Base-by-base conservation (phyloP, 1,140 invertebrate genomes). In the Panagrolaimus sp. region DNA sequence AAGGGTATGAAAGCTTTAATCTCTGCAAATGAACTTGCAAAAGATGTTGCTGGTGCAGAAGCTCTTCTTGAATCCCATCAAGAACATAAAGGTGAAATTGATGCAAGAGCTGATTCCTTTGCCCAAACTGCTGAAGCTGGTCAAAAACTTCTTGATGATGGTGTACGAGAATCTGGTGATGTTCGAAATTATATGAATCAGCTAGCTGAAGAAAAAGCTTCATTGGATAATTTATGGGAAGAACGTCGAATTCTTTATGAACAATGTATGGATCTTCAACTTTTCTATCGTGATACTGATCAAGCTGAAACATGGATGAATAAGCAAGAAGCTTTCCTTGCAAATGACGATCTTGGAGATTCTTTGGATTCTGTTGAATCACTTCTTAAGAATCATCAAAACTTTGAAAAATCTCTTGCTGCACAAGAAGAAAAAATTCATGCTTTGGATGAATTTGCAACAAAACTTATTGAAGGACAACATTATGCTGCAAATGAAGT, bases 361-460 rank as follows among this genome's bases (percentile, higher is more conserved):
- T 97, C 94, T 0, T 85, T 98, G 13, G 96, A 98, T 84, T 92
- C 91, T 9, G 95, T 97, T 0, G 96, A 98, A 84, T 93, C 93
- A 9, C 84, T 98, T 31, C 91, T 97, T 43, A 98, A 98, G 85
- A 98, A 98, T 82, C 95, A 98, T 84, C 93, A 98, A 83, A 96
- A 98, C 85, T 98, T 98, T 83, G 95, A 98, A 84, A 98, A 98
- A 84, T 96, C 92, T 7, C 85, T 98, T 1, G 92, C 92, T 20
- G 95, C 95, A 8, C 96, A 98, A 81, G 94, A 98, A 83, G 94
- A 98, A 82, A 98, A 98, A 85, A 97, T 98, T 75, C 94, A 93
- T 84, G 92, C 92, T 8, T 81, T 98, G n/a, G 94, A 98, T 84
- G 94, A 98, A 80, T 97, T 97, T 85, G 95, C 96, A 9, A 92